These are phyloP conservation scores for Hyles vespertilio DNA, from an alignment of 1,140 invertebrate species.

Conservation along the genomic window DNA sequence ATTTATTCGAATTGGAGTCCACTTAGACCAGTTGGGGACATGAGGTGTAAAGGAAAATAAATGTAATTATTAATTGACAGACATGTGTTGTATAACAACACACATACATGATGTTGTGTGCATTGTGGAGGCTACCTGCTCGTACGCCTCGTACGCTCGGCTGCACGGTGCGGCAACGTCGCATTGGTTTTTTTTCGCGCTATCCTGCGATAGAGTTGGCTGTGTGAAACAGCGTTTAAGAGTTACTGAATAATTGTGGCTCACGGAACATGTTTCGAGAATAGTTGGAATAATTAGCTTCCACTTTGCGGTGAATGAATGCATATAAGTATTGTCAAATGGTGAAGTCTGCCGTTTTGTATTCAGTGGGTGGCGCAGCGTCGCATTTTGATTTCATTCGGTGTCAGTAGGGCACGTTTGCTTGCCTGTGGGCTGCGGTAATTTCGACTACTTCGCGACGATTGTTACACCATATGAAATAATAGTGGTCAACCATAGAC, in stretches of 20 bases:
- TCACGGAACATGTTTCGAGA: conserved; percentile 37
- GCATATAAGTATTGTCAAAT: conserved; percentile 27
- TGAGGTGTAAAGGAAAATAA: conserved; percentile 47
- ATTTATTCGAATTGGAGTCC: conserved; percentile 42
- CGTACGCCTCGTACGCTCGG: conserved; percentile 61
- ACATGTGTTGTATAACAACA: conserved; percentile 66
- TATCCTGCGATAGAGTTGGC: conserved; percentile 57
- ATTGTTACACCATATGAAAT: conserved; percentile 45
- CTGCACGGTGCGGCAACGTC: conserved; percentile 69
- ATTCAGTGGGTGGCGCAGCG: conserved; percentile 31
- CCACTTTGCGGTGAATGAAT: conserved; percentile 34
- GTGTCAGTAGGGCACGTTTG: conserved; percentile 60
- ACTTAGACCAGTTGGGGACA: conserved; percentile 48
- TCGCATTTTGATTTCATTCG: conserved; percentile 54
- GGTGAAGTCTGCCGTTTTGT: conserved; percentile 33
- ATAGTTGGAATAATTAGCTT: conserved; percentile 32
- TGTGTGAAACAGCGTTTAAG: conserved; percentile 49
- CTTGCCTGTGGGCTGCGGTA: conserved; percentile 37
- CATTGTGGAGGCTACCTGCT: conserved; percentile 66
- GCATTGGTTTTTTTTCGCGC: conserved; percentile 63
- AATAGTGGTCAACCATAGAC: conserved; percentile 16
- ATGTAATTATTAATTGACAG: conserved; percentile 39
- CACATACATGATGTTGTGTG: conserved; percentile 47
- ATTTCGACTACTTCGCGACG: conserved; percentile 20
- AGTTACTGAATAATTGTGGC: conserved; percentile 26